These are phyloP conservation scores for Taxidea taxus DNA, from an alignment of 2,113 vertebrate genomes.

Conservation along the genomic window DNA sequence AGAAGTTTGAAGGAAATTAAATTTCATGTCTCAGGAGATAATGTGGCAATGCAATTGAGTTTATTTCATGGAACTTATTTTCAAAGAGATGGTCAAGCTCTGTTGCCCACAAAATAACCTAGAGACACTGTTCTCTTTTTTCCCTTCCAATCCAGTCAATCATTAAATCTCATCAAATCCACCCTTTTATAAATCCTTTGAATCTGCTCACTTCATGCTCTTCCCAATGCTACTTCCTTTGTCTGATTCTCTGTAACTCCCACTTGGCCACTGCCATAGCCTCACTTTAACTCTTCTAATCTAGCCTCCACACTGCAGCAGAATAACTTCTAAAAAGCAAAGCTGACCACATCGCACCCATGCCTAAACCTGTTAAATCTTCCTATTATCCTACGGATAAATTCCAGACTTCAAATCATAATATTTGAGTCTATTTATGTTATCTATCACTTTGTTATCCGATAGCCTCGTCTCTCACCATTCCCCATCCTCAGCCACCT, in stretches of 20 bases:
- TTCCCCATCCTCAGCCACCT: neutral
- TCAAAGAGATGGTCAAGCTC: slow-evolving; percentile 12
- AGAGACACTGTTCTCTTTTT: neutral
- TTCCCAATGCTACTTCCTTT: neutral
- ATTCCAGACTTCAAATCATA: neutral
- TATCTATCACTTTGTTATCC: neutral
- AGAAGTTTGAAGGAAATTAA: slow-evolving; percentile 7
- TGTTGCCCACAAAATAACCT: neutral
- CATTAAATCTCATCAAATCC: neutral
- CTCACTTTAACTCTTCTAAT: neutral
- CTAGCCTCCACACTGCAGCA: neutral
- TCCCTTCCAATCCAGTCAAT: neutral
- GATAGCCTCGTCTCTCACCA: neutral
- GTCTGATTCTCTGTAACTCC: neutral
- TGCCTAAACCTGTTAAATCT: neutral
- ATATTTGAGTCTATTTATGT: neutral
- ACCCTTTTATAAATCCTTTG: neutral
- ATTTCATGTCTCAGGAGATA: neutral
- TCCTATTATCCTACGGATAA: neutral
- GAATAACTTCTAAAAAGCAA: neutral
- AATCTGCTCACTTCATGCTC: neutral
- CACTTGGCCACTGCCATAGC: neutral
- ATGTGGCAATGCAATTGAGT: neutral
- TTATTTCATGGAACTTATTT: slow-evolving; percentile 22
- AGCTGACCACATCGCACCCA: neutral